Evolutionary conservation across 2,888 invertebrate genomes (phyloP), one percentile per base, ranked within the genome.

Genomic region (Glaucopsyche alexis): DNA sequence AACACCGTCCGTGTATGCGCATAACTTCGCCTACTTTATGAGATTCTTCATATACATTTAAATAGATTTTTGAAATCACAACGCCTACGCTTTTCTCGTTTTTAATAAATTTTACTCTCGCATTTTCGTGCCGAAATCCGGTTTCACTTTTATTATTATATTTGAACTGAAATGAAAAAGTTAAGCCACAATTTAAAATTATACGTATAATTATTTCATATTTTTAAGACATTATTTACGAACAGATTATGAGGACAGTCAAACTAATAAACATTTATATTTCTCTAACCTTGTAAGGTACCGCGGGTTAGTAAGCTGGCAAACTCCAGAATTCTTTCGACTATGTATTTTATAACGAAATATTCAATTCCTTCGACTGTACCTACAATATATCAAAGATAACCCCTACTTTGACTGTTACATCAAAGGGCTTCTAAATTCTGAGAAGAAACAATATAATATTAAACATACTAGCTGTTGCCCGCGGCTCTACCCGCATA

Each of bases 1-100:
- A 85, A 86, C 84, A 84, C 84, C 78, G 74, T 78, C 77, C 88
- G 87, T 87, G 87, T 85, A 82, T 84, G 84, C 82, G 87, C 87
- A 87, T 81, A 83, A 79, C 80, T 81, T 80, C 78, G 77, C 78
- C 79, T 78, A 78, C 71, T 78, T 74, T 75, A 75, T 74, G 75
- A 76, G 75, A 74, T 75, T 75, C 66, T 50, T 65, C 75, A 73
- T 71, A 69, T 71, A 64, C 40, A 69, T 42, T 67, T 49, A 60
- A 60, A 60, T 64, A 60, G 29, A 47, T 45, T 55, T 60, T 72
- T 72, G 42, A 49, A 49, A 49, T 69, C 49, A 69, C 29, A 13
- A 13, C 60, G 55, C 19, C 29, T 13, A 60, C 13, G 60, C 13
- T 60, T 29, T 9, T 60, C 60, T 38, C 7, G 1, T 14, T 60